These are phyloP conservation scores for Synanthedon andrenaeformis DNA, from an alignment of 2,888 invertebrate species.

Conservation along the genomic window DNA sequence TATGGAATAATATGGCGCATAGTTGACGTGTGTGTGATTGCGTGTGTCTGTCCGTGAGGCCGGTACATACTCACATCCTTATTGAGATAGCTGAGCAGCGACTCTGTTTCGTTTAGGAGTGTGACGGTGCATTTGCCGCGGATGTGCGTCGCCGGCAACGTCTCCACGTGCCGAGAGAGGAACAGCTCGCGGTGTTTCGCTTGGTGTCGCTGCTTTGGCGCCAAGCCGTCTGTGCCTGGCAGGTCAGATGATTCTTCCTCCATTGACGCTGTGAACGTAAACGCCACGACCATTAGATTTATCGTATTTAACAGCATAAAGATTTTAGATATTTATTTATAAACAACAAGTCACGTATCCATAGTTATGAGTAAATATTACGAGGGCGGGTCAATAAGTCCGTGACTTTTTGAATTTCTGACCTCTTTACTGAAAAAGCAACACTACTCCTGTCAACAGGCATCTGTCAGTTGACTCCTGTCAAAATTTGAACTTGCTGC, in stretches of 20 bases:
- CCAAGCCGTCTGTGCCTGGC: constrained; percentile 75
- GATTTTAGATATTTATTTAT: no score
- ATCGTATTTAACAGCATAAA: no score
- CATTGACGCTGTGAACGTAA: constrained; percentile 71
- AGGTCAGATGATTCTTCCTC: constrained; percentile 74
- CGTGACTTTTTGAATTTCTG: no score
- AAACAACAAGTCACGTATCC: no score
- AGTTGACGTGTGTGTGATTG: neutral
- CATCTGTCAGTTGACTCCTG: no score
- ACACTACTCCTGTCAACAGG: no score
- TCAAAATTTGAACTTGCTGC: no score
- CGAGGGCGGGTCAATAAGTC: no score
- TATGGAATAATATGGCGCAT: no score
- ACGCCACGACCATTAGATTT: constrained; percentile 1
- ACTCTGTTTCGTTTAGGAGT: constrained; percentile 98
- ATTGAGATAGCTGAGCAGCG: constrained; percentile 94
- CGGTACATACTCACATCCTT: constrained; percentile 85
- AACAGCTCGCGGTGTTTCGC: constrained; percentile 98
- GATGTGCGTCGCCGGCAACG: constrained; percentile 98
- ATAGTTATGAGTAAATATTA: no score
- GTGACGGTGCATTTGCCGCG: constrained; percentile 99
- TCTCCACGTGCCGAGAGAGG: constrained; percentile 97
- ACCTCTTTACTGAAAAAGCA: no score
- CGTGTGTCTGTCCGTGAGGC: constrained; percentile 7
- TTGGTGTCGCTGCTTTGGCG: constrained; percentile 91